Conservation (phyloP, 1,140 invertebrate species). For the Sitobion miscanthi region DNA sequence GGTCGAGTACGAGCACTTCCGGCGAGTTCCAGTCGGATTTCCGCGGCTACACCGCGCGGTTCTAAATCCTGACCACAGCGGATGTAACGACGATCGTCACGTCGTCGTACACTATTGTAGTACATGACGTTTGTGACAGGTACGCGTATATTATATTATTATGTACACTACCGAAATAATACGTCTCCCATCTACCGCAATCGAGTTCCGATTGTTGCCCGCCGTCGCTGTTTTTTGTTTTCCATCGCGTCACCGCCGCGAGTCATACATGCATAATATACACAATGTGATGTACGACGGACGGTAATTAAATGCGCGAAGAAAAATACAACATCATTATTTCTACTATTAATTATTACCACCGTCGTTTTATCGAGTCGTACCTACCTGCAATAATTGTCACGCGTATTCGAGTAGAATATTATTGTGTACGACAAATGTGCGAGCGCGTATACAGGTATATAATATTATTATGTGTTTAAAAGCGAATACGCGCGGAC, state of each 20-base stretch:
- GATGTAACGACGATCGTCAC: background rate
- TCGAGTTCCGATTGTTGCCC: too few species aligned
- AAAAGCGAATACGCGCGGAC: background rate
- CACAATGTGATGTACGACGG: background rate
- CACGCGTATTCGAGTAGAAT: background rate
- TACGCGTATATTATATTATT: too few species aligned
- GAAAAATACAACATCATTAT: background rate
- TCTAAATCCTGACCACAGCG: background rate
- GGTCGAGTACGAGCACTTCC: background rate
- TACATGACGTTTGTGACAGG: background rate
- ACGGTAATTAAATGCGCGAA: background rate
- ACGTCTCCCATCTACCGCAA: too few species aligned
- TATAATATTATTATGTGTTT: background rate
- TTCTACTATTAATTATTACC: background rate
- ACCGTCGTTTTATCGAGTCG: background rate
- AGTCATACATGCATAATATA: background rate
- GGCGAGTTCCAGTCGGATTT: background rate
- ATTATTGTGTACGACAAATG: too few species aligned
- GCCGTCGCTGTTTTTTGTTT: background rate
- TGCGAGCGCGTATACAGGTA: too few species aligned
- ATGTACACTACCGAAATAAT: too few species aligned
- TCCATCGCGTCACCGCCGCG: background rate
- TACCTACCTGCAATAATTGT: background rate
- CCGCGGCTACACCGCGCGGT: background rate
- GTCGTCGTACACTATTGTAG: background rate